Evolutionary conservation across 2,888 invertebrate genomes (phyloP), one percentile per base, ranked within the genome.

Genomic region (Cartodere bifasciata): DNA sequence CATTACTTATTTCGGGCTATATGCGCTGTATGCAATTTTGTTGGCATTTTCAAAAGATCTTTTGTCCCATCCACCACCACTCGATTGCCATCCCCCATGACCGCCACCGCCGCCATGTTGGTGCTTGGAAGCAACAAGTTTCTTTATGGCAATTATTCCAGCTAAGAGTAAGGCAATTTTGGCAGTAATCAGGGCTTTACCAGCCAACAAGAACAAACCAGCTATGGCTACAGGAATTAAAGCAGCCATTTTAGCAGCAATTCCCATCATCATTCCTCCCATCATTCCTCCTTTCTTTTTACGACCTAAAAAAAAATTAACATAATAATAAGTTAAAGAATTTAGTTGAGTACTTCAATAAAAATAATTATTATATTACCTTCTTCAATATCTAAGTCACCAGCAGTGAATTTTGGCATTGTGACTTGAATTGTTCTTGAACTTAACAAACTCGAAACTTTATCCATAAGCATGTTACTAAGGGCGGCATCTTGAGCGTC

Each of bases 231-330:
- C 53, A 0, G 86, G 86, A 14, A 85, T 68, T 67, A 86, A 63
- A 2, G 82, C 81, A 12, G 79, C 77, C 73, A 85, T 74, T 59
- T 86, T 86, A 71, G 83, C 84, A 3, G 77, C 78, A 41, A 78
- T 72, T 4, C 83, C 84, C 81, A 84, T 84, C 77, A 84, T 82
- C 82, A 87, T 82, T 72, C 82, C 83, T 17, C 79, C 74, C 83
- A 86, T 83, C 82, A 85, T 85, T 49, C 84, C 83, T 68, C 85
- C 85, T 81, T 83, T 83, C 59, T 84, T 82, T 14, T 41, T 38
- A 7, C 48, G 41, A 29, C 45, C 47, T 47, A 34, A 4, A 40
- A 44, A 12, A 31, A 33, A 13, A 28, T 23, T 14, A 37, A 35
- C 34, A 23, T 16, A 9, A n/a, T 7, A 34, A 13, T 23, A 14